phyloP scores from a whole-genome alignment of 2,888 invertebrate species.

The Cataglyphis albicans region DNA sequence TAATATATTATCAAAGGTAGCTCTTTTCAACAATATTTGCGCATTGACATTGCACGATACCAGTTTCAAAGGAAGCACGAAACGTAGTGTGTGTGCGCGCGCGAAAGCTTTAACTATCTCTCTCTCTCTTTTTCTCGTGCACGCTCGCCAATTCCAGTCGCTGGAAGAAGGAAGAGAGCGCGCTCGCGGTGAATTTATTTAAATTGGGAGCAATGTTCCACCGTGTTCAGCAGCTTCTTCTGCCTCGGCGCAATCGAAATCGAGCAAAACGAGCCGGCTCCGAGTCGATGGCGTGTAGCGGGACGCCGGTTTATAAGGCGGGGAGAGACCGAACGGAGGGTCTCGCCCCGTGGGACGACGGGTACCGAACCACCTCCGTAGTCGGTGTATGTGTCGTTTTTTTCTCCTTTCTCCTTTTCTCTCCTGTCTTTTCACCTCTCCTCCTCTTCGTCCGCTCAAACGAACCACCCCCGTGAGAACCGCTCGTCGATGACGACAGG shows the following conservation, averaged over 20 bases:
- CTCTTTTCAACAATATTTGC: background rate
- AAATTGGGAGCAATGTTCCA: slow-evolving; percentile 85
- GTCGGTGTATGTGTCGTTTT: slow-evolving; percentile 15
- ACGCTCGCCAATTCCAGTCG: slow-evolving; percentile 24
- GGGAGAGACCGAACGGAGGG: slow-evolving; percentile 63
- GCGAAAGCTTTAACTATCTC: slow-evolving; percentile 37
- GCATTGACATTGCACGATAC: slow-evolving; percentile 13
- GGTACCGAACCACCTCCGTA: slow-evolving; percentile 68
- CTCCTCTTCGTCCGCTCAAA: slow-evolving; percentile 43
- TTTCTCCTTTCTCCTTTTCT: slow-evolving; percentile 36
- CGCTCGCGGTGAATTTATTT: slow-evolving; percentile 83
- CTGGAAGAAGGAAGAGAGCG: slow-evolving; percentile 55
- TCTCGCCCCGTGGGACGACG: slow-evolving; percentile 75
- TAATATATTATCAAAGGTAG: background rate
- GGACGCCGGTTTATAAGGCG: slow-evolving; percentile 70
- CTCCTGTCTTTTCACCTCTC: slow-evolving; percentile 18
- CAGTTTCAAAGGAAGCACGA: slow-evolving; percentile 12
- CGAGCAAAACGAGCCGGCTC: slow-evolving; percentile 69
- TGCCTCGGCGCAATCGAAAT: slow-evolving; percentile 73
- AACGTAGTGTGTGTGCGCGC: background rate
- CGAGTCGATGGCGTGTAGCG: slow-evolving; percentile 62
- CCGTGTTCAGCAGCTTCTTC: slow-evolving; percentile 85
- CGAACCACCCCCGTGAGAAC: slow-evolving; percentile 70
- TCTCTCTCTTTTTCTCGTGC: slow-evolving; percentile 21
- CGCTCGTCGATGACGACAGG: slow-evolving; percentile 45